Percentiles rank a stretch among this genome's conserved stretches.
Conservation (phyloP, 2,888 invertebrate genomes). For the Caenorhabditis panamensis region DNA sequence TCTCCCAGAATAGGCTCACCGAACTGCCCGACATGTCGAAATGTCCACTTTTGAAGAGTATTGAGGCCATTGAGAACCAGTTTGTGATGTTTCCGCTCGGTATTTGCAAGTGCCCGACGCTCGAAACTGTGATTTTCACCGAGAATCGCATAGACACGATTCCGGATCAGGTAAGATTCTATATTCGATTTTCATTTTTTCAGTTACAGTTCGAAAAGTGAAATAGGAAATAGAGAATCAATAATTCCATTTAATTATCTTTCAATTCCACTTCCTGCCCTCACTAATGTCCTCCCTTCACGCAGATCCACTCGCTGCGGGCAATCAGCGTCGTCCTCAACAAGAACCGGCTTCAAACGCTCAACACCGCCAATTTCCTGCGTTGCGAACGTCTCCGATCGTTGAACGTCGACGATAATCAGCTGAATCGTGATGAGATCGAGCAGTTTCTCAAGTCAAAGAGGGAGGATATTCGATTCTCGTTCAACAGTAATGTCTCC, state of each 20-base stretch:
- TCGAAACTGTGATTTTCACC: slow-evolving; percentile 51
- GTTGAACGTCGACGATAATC: slow-evolving; percentile 94
- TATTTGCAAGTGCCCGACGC: slow-evolving; percentile 24
- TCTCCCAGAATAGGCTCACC: slow-evolving; percentile 90
- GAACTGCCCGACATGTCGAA: slow-evolving; percentile 85
- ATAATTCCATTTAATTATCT: too few species aligned
- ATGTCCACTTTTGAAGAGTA: slow-evolving; percentile 37
- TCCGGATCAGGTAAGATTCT: slow-evolving; percentile 44
- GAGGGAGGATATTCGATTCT: slow-evolving; percentile 31
- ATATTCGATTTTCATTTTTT: too few species aligned
- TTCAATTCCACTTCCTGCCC: too few species aligned
- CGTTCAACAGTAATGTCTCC: slow-evolving; percentile 50
- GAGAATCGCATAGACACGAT: slow-evolving; percentile 52
- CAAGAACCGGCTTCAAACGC: slow-evolving; percentile 89
- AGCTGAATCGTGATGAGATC: slow-evolving; percentile 86
- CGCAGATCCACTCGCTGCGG: slow-evolving; percentile 86
- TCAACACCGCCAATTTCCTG: slow-evolving; percentile 82
- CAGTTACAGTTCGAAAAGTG: too few species aligned
- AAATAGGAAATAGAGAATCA: too few species aligned
- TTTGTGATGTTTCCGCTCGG: slow-evolving; percentile 42
- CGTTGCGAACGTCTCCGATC: slow-evolving; percentile 92
- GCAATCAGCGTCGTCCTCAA: slow-evolving; percentile 94
- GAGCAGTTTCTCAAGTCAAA: slow-evolving; percentile 83
- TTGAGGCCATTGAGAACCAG: slow-evolving; percentile 43
- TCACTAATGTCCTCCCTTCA: not conserved